phyloP scores from a whole-genome alignment of 2,113 vertebrate species.

The Lipotes vexillifer region DNA sequence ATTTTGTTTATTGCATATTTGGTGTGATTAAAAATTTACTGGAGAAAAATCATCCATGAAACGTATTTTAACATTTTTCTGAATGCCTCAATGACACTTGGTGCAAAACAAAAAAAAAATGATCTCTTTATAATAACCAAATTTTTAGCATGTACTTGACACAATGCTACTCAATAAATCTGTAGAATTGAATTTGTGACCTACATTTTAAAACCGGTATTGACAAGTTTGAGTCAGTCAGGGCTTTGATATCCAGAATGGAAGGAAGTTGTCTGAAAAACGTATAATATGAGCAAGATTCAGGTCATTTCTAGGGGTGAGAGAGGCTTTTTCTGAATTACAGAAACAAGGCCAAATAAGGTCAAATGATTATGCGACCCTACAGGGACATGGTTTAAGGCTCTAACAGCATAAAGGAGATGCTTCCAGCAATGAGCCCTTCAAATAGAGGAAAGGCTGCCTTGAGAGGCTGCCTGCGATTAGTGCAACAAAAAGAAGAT shows the following conservation, averaged over 20 bases:
- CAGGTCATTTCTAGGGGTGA: not conserved
- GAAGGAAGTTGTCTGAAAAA: not conserved
- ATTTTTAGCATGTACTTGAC: not conserved
- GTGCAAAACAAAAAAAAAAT: constrained; percentile 46
- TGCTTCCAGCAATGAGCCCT: not conserved
- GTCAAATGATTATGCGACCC: not conserved
- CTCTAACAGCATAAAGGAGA: not conserved
- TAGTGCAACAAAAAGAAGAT: not conserved
- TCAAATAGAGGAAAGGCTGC: not conserved
- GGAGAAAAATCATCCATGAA: constrained; percentile 71
- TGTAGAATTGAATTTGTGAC: not conserved
- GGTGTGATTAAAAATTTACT: constrained; percentile 79
- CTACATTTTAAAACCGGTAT: not conserved
- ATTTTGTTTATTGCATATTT: constrained; percentile 68
- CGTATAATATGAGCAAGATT: not conserved
- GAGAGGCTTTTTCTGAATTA: not conserved
- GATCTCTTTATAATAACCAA: not conserved
- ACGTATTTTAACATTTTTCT: constrained; percentile 76
- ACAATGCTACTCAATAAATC: not conserved
- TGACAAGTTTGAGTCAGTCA: not conserved
- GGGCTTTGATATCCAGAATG: not conserved
- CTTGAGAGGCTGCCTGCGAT: not conserved
- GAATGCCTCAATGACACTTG: constrained; percentile 70
- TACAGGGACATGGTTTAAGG: not conserved
- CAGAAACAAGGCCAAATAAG: not conserved